phyloP scores from a whole-genome alignment of 2,113 vertebrate species.

The Micromys minutus region DNA sequence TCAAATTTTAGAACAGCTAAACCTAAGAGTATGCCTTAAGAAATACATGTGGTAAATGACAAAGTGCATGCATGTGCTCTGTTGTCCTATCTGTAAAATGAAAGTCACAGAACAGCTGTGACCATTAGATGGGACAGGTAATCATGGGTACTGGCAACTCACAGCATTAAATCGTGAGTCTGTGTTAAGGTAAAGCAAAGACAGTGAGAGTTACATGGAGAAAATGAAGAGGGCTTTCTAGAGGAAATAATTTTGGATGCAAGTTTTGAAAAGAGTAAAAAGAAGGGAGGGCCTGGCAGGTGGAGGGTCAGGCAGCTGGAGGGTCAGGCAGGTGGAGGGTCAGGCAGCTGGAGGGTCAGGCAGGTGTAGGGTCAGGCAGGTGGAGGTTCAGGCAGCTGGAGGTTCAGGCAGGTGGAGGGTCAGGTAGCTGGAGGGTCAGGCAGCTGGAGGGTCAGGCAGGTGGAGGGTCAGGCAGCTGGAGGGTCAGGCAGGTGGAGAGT shows the following conservation, averaged over 20 bases:
- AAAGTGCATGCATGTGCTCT: background rate
- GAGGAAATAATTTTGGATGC: conserved; percentile 28
- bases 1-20: conserved; percentile 38
- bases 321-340: too few species aligned
- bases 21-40: background rate
- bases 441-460: background rate
- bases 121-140: conserved; percentile 13
- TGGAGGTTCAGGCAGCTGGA: background rate
- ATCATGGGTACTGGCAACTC: background rate
- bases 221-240: conserved; percentile 19
- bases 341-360: background rate
- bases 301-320: background rate
- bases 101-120: background rate
- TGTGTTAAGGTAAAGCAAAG: conserved; percentile 6
- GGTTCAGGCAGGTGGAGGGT: background rate
- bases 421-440: too few species aligned
- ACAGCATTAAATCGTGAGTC: background rate
- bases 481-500: background rate
- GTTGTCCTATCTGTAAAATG: conserved; percentile 25
- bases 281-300: background rate
- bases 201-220: conserved; percentile 25
- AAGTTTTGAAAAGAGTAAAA: conserved; percentile 48
- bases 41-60: background rate
- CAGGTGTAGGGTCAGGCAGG: background rate
- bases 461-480: background rate